Percentiles rank a stretch among this genome's conserved stretches.
Evolutionary conservation across 2,888 invertebrate genomes (phyloP).

Genomic region (Meteorus cinctellus): DNA sequence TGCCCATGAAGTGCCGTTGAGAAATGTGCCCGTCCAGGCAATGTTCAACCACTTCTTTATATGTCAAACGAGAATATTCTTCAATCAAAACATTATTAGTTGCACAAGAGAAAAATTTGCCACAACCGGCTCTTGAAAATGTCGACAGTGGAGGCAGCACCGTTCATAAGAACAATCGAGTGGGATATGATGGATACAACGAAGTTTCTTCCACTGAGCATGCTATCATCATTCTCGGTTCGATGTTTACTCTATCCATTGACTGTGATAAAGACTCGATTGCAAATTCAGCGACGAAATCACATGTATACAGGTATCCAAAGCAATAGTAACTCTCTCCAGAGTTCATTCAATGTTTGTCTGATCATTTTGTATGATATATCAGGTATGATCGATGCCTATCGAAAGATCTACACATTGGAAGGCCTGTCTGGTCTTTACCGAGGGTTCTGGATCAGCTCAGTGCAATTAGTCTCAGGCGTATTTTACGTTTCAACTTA

Average conservation of each 20-base stretch:
- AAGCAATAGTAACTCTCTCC: neutral
- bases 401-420: conserved; percentile 86
- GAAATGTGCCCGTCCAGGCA: conserved; percentile 65
- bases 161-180: conserved; percentile 89
- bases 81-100: conserved; percentile 31
- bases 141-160: conserved; percentile 77
- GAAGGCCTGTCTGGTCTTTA: conserved; percentile 94
- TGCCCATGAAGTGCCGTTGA: conserved; percentile 64
- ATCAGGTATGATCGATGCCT: conserved; percentile 88
- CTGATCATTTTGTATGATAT: conserved; percentile 38
- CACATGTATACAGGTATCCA: conserved; percentile 85
- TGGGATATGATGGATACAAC: conserved; percentile 99
- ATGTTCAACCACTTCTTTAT: conserved; percentile 46
- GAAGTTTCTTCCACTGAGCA: conserved; percentile 94
- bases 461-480: conserved; percentile 88
- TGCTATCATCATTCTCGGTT: conserved; percentile 89
- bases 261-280: conserved; percentile 94
- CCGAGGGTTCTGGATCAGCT: conserved; percentile 95
- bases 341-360: conserved; percentile 9
- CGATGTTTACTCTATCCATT: conserved; percentile 87
- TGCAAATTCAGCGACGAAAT: conserved; percentile 90
- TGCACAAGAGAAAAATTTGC: conserved; percentile 3
- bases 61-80: conserved; percentile 36
- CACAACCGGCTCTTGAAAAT: conserved; percentile 54
- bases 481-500: conserved; percentile 96